Percentiles rank a stretch among this genome's conserved stretches.
These are phyloP conservation scores for Dione juno DNA, from an alignment of 2,888 invertebrate genomes.

Conservation along the genomic window DNA sequence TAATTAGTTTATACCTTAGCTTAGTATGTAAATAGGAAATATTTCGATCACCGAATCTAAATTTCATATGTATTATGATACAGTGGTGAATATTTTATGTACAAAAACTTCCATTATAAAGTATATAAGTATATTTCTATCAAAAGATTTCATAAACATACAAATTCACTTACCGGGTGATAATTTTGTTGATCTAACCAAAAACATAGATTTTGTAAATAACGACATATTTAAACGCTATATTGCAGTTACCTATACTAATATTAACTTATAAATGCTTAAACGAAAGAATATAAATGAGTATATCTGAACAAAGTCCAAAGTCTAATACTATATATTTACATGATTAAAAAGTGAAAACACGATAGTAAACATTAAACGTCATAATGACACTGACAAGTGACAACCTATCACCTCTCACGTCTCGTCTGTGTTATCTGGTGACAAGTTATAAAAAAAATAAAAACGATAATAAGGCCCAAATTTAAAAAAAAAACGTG, in stretches of 20 bases:
- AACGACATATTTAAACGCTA: conserved; percentile 26
- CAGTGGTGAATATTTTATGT: background rate
- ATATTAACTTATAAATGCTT: background rate
- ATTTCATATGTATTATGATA: background rate
- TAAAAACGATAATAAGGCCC: too few species aligned
- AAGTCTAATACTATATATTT: background rate
- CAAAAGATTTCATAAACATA: too few species aligned
- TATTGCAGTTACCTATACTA: background rate
- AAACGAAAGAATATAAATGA: background rate
- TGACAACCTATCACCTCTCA: too few species aligned
- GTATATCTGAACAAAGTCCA: conserved; percentile 7
- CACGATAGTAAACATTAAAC: background rate
- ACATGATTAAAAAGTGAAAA: background rate
- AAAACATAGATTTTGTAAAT: conserved; percentile 29
- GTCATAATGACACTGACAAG: conserved; percentile 20
- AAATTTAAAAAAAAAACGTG: too few species aligned
- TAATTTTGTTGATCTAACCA: conserved; percentile 25
- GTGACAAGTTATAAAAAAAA: too few species aligned
- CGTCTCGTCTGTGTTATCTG: too few species aligned
- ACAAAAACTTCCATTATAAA: background rate
- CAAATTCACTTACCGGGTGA: conserved; percentile 36
- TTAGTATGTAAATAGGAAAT: too few species aligned
- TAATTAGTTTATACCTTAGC: too few species aligned
- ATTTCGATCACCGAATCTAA: too few species aligned
- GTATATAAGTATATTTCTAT: background rate